These are phyloP conservation scores for Aplocera efformata DNA, from an alignment of 2,888 invertebrate species.

Conservation along the genomic window DNA sequence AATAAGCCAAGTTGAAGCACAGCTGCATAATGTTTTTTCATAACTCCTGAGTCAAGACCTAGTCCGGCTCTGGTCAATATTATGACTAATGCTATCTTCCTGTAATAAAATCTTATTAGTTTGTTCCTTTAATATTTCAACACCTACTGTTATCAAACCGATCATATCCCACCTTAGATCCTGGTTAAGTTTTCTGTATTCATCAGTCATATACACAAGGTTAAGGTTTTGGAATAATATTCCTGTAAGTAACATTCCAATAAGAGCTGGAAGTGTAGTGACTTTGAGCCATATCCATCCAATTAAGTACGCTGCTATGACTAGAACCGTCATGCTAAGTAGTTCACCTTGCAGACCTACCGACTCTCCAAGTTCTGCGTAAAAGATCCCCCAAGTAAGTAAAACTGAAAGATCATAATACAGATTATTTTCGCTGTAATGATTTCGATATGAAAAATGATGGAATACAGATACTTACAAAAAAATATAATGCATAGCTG, in stretches of 20 bases:
- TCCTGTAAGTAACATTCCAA: conserved; percentile 88
- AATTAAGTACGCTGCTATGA: conserved; percentile 85
- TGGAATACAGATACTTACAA: conserved; percentile 48
- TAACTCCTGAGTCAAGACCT: conserved; percentile 87
- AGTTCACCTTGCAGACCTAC: conserved; percentile 84
- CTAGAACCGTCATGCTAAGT: conserved; percentile 83
- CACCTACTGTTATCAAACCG: conserved; percentile 42
- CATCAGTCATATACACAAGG: conserved; percentile 81
- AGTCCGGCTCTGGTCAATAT: conserved; percentile 92
- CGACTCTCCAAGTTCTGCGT: conserved; percentile 82
- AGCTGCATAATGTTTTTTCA: conserved; percentile 85
- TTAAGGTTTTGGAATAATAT: conserved; percentile 84
- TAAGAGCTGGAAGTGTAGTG: conserved; percentile 86
- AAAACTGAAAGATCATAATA: conserved; percentile 64
- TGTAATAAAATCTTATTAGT: conserved; percentile 40
- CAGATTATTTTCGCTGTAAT: background rate
- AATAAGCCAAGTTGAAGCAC: conserved; percentile 87
- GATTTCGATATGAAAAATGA: background rate
- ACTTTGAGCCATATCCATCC: conserved; percentile 85
- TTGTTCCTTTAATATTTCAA: background rate
- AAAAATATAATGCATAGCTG: conserved; percentile 62
- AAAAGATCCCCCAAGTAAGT: conserved; percentile 84
- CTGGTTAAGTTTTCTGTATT: conserved; percentile 82
- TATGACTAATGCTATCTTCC: conserved; percentile 90
- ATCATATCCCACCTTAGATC: conserved; percentile 82